These are phyloP conservation scores for Lycodopsis pacificus DNA, from an alignment of 2,797 vertebrate genomes.

Conservation along the genomic window DNA sequence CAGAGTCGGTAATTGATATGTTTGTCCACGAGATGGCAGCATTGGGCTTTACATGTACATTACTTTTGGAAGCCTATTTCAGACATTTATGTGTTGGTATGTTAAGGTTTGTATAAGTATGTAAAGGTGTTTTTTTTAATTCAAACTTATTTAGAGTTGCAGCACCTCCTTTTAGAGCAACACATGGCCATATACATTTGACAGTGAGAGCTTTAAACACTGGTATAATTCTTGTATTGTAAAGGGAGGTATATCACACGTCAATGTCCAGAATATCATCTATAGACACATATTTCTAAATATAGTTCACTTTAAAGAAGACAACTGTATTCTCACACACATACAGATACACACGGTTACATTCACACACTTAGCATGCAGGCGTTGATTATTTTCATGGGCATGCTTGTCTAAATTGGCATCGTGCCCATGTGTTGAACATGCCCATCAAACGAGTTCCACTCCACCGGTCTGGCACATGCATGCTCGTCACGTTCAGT, in stretches of 20 bases:
- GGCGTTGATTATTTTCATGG: conserved; percentile 61
- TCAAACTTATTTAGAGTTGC: background rate
- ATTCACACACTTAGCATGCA: conserved; percentile 61
- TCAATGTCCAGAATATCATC: conserved; percentile 8
- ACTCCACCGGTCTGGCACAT: conserved; percentile 73
- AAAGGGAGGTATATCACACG: background rate
- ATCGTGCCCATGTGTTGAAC: conserved; percentile 81
- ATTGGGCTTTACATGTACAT: conserved; percentile 27
- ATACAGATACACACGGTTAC: conserved; percentile 1
- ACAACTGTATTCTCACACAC: conserved; percentile 37
- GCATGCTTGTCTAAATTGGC: conserved; percentile 84
- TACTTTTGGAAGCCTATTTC: background rate
- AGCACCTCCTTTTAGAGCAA: background rate
- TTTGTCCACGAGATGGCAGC: conserved; percentile 73
- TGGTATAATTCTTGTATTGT: background rate
- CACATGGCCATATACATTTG: background rate
- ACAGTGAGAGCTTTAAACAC: background rate
- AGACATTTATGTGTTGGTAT: conserved; percentile 6
- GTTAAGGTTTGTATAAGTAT: background rate
- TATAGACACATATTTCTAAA: background rate
- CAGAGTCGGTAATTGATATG: conserved; percentile 9
- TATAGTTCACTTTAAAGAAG: background rate
- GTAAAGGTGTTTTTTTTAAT: background rate
- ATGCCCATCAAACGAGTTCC: conserved; percentile 83
- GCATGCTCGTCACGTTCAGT: conserved; percentile 83